These are phyloP conservation scores for Micromys minutus DNA, from an alignment of 2,113 vertebrate species.

Conservation along the genomic window DNA sequence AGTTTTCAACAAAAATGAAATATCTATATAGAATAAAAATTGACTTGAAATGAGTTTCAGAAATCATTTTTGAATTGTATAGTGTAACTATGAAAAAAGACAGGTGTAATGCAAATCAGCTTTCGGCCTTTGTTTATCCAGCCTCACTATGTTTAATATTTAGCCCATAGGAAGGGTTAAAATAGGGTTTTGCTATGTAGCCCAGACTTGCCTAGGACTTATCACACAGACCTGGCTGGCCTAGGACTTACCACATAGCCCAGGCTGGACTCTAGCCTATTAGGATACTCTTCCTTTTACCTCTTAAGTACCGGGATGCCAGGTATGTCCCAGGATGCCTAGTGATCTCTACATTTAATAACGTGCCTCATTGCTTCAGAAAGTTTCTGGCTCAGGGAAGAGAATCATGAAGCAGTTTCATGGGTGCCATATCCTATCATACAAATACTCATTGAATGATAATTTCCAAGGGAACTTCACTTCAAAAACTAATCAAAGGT, in stretches of 20 bases:
- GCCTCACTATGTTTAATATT: neutral
- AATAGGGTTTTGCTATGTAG: neutral
- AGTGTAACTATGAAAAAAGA: neutral
- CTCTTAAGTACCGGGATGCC: neutral
- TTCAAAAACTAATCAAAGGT: constrained; percentile 9
- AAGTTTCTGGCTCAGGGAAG: neutral
- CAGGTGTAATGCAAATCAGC: neutral
- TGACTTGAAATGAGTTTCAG: neutral
- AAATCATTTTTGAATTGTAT: neutral
- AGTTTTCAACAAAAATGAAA: constrained; percentile 34
- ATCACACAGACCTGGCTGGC: neutral
- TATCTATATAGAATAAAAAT: neutral
- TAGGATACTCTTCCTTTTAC: neutral
- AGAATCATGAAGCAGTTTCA: neutral
- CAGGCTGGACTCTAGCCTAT: neutral
- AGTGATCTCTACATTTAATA: neutral
- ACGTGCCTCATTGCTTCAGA: neutral
- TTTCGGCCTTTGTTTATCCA: neutral
- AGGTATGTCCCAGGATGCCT: neutral
- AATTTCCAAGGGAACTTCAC: constrained; percentile 33
- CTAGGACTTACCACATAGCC: neutral
- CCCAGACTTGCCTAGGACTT: neutral
- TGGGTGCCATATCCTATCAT: neutral
- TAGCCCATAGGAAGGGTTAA: neutral
- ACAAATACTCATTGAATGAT: neutral